A percentile compares a stretch with the other conserved stretches of the same genome.
These are phyloP conservation scores for Zhuqinia jingwanae DNA, from an alignment of 2,888 invertebrate genomes.

Conservation along the genomic window DNA sequence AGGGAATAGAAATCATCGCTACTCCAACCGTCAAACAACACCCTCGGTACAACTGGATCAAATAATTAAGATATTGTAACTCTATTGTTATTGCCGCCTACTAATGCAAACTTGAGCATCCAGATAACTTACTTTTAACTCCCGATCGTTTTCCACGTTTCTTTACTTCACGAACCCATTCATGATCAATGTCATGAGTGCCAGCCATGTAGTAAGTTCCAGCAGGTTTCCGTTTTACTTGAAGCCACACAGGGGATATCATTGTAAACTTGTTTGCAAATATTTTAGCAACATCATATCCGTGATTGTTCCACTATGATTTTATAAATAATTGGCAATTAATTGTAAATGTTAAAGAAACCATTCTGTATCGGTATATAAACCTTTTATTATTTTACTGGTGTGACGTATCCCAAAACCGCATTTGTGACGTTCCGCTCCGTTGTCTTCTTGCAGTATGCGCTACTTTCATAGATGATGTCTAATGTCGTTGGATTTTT, in stretches of 20 bases:
- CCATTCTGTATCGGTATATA: background rate
- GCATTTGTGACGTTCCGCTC: slow-evolving; percentile 86
- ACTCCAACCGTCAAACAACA: slow-evolving; percentile 94
- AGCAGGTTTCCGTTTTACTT: slow-evolving; percentile 86
- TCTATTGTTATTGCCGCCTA: background rate
- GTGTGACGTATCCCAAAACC: slow-evolving; percentile 95
- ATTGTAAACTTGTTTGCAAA: slow-evolving; percentile 94
- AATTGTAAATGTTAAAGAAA: background rate
- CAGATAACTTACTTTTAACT: slow-evolving; percentile 83
- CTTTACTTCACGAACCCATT: slow-evolving; percentile 89
- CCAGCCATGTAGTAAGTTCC: slow-evolving; percentile 87
- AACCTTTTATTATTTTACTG: slow-evolving; percentile 83
- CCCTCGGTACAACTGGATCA: slow-evolving; percentile 90
- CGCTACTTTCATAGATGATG: slow-evolving; percentile 88
- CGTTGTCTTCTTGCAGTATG: slow-evolving; percentile 87
- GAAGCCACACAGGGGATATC: slow-evolving; percentile 97
- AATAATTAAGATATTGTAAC: slow-evolving; percentile 31
- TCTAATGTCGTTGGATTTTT: slow-evolving; percentile 87
- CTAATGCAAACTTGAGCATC: slow-evolving; percentile 2
- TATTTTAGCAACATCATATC: slow-evolving; percentile 94
- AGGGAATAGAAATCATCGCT: slow-evolving; percentile 88
- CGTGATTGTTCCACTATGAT: slow-evolving; percentile 97
- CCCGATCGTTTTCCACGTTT: slow-evolving; percentile 83
- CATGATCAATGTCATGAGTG: slow-evolving; percentile 91
- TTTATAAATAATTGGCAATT: slow-evolving; percentile 78